Conservation (phyloP, 2,888 invertebrate genomes). For the Marronus borbonicus region DNA sequence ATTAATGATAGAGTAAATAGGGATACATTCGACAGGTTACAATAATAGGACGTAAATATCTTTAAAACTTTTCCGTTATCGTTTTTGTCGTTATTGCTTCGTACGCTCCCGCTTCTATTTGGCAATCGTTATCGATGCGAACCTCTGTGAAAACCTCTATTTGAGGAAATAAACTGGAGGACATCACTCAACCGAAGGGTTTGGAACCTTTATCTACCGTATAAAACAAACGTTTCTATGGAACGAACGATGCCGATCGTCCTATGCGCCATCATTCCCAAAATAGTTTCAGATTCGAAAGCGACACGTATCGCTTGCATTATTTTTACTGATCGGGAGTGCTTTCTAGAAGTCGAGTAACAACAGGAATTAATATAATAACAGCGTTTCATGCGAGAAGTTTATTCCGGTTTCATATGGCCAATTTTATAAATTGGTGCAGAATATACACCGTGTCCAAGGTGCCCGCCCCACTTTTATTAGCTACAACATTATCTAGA, state of each 20-base stretch:
- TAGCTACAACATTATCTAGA: no score
- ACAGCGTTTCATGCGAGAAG: not conserved
- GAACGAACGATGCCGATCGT: slow-evolving; percentile 4
- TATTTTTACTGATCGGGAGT: not conserved
- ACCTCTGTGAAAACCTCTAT: slow-evolving; percentile 26
- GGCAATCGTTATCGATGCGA: slow-evolving; percentile 21
- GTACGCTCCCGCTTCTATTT: slow-evolving; percentile 25
- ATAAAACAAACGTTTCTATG: slow-evolving; percentile 40
- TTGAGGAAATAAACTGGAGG: slow-evolving; percentile 42
- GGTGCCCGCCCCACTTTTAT: no score
- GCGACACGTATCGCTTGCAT: not conserved
- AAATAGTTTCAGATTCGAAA: slow-evolving; percentile 28
- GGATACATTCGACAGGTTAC: not conserved
- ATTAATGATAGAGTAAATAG: not conserved
- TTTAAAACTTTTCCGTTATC: slow-evolving; percentile 16
- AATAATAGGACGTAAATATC: slow-evolving; percentile 9
- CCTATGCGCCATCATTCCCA: slow-evolving; percentile 17
- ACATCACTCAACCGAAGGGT: slow-evolving; percentile 36
- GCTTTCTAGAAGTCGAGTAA: not conserved
- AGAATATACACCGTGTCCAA: no score
- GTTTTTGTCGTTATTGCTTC: slow-evolving; percentile 31
- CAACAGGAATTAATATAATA: not conserved
- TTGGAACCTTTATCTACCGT: slow-evolving; percentile 38
- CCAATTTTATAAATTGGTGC: not conserved
- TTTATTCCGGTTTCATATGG: not conserved